phyloP scores from a whole-genome alignment of 1,140 invertebrate species.

The Lordiphosa clarofinis region DNA sequence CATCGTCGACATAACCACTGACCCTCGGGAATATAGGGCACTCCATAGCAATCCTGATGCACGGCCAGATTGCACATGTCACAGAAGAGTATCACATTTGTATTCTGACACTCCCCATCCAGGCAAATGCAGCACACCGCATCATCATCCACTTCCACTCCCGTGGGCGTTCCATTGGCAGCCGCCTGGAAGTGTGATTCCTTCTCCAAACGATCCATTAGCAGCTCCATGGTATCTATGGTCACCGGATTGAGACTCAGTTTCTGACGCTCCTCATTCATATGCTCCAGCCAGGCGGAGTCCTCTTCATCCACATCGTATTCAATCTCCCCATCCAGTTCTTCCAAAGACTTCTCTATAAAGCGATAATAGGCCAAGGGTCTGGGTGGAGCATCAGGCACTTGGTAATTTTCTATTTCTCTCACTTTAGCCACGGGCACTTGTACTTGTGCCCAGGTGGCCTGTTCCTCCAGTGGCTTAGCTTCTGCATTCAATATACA shows the following conservation, averaged over 20 bases:
- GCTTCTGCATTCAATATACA: constrained; percentile 81
- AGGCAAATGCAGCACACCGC: constrained; percentile 98
- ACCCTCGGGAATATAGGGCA: constrained; percentile 98
- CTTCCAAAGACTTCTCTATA: constrained; percentile 96
- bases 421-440: constrained; percentile 92
- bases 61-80: constrained; percentile 99
- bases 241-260: constrained; percentile 86
- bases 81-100: constrained; percentile 91
- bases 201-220: constrained; percentile 98
- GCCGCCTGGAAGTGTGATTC: constrained; percentile 93
- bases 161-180: constrained; percentile 83
- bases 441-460: constrained; percentile 82
- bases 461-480: constrained; percentile 81
- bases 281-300: constrained; percentile 92
- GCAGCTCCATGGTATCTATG: constrained; percentile 92
- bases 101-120: constrained; percentile 91
- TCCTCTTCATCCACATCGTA: constrained; percentile 99
- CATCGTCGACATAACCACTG: constrained; percentile 98
- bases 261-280: constrained; percentile 89
- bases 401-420: constrained; percentile 88
- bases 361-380: constrained; percentile 92
- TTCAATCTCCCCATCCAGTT: constrained; percentile 95
- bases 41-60: constrained; percentile 99
- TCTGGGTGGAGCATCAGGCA: constrained; percentile 88
- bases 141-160: constrained; percentile 94